Percentiles rank a stretch among this genome's conserved stretches.
phyloP scores from a whole-genome alignment of 2,113 vertebrate species.

The Chaenogobius annularis region DNA sequence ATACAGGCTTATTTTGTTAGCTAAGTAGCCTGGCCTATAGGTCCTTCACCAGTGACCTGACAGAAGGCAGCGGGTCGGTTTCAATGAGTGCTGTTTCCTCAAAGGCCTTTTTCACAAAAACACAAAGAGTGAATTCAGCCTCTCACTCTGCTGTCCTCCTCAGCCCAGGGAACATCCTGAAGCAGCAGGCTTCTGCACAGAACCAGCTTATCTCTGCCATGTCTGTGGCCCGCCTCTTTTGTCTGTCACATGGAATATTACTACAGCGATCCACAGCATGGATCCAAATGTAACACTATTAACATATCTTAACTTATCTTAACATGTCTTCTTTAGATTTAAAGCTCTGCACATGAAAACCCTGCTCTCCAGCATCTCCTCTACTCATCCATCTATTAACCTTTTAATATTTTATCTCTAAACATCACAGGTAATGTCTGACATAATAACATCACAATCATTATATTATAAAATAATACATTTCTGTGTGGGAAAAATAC shows the following conservation, averaged over 20 bases:
- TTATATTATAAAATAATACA: background rate
- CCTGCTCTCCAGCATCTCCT: constrained; percentile 44
- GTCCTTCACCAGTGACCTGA: constrained; percentile 26
- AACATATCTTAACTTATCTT: constrained; percentile 7
- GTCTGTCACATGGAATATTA: background rate
- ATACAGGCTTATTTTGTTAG: constrained; percentile 13
- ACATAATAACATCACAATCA: background rate
- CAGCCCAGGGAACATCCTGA: constrained; percentile 67
- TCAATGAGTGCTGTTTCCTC: constrained; percentile 61
- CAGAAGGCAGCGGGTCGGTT: constrained; percentile 57
- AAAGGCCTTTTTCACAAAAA: constrained; percentile 71
- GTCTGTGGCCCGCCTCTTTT: background rate
- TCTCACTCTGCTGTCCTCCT: constrained; percentile 41
- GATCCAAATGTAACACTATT: background rate
- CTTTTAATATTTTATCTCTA: constrained; percentile 12
- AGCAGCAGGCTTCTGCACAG: constrained; percentile 31
- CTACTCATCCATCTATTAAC: constrained; percentile 26
- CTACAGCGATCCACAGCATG: background rate
- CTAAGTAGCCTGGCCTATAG: constrained; percentile 7
- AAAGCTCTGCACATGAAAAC: constrained; percentile 13
- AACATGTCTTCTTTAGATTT: no score
- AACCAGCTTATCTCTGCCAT: constrained; percentile 16
- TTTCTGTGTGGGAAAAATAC: background rate
- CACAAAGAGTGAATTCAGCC: constrained; percentile 73
- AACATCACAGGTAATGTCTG: constrained; percentile 14